These are phyloP conservation scores for Symphodus melops DNA, from an alignment of 2,113 vertebrate species.

Conservation along the genomic window DNA sequence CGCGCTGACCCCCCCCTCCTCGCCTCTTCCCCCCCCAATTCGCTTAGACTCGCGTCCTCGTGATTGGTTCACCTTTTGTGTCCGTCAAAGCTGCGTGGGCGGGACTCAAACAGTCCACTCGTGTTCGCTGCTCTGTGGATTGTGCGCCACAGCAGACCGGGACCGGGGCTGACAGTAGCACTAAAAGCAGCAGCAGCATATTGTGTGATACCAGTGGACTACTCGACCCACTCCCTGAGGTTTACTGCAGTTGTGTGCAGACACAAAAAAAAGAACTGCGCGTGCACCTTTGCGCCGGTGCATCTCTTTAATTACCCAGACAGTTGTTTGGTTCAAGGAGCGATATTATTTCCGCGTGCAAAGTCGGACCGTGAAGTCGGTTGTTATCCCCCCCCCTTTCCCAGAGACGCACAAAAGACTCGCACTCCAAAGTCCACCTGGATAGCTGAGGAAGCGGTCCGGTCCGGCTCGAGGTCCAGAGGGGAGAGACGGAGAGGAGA, in stretches of 20 bases:
- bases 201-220: slow-evolving; percentile 45
- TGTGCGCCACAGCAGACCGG: slow-evolving; percentile 61
- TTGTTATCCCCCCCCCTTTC: slow-evolving; percentile 20
- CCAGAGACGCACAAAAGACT: slow-evolving; percentile 46
- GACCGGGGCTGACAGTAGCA: slow-evolving; percentile 49
- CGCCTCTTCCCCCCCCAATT: neutral
- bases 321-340: slow-evolving; percentile 15
- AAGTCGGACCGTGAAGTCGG: slow-evolving; percentile 41
- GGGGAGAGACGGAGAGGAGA: slow-evolving; percentile 55
- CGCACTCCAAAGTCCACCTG: slow-evolving; percentile 64
- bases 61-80: slow-evolving; percentile 64
- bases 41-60: neutral
- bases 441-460: slow-evolving; percentile 64
- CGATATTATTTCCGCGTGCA: slow-evolving; percentile 3
- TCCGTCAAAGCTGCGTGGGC: slow-evolving; percentile 66
- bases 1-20: neutral
- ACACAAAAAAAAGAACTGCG: slow-evolving; percentile 24
- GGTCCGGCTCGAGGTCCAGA: slow-evolving; percentile 59
- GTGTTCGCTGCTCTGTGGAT: slow-evolving; percentile 63
- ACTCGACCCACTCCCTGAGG: slow-evolving; percentile 9
- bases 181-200: slow-evolving; percentile 26
- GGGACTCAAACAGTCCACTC: slow-evolving; percentile 77
- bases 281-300: neutral
- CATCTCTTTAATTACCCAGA: slow-evolving; percentile 19
- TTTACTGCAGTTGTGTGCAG: slow-evolving; percentile 1